phyloP scores from a whole-genome alignment of 2,888 invertebrate genomes.

The Petrolisthes cinctipes region DNA sequence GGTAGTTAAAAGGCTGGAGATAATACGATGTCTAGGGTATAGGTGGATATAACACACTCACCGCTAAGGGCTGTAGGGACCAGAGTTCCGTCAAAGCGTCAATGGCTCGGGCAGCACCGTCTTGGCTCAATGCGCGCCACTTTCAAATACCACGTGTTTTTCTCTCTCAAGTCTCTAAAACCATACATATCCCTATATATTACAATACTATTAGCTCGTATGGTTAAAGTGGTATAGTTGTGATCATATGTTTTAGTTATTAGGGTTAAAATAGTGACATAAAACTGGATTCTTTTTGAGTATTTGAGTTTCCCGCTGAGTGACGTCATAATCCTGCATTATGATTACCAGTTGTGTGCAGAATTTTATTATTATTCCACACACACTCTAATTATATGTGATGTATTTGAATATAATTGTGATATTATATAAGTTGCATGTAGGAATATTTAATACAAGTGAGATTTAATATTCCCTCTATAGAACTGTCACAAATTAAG shows the following conservation, averaged over 20 bases:
- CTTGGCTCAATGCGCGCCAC: neutral
- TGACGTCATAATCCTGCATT: slow-evolving; percentile 17
- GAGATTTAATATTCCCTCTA: no score
- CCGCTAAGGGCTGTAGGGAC: slow-evolving; percentile 40
- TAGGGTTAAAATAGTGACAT: neutral
- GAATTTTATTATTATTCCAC: neutral
- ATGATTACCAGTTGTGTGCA: neutral
- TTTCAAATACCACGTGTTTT: slow-evolving; percentile 17
- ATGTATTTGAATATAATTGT: no score
- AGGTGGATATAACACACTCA: slow-evolving; percentile 38
- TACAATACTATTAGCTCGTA: neutral
- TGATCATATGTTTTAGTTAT: neutral
- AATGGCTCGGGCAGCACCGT: slow-evolving; percentile 10
- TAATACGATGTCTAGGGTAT: slow-evolving; percentile 20
- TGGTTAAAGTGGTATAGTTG: neutral
- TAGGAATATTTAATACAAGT: no score
- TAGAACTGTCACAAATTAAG: no score
- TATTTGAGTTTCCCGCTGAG: slow-evolving; percentile 28
- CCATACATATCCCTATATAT: neutral
- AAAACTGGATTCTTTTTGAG: neutral
- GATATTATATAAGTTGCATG: no score
- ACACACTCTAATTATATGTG: no score
- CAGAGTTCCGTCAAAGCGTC: slow-evolving; percentile 50
- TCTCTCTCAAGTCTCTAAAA: neutral
- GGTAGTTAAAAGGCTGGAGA: neutral